Evolutionary conservation across 2,797 vertebrate species (phyloP), one percentile per base, ranked within the genome.

Genomic region (Acanthornis magna): DNA sequence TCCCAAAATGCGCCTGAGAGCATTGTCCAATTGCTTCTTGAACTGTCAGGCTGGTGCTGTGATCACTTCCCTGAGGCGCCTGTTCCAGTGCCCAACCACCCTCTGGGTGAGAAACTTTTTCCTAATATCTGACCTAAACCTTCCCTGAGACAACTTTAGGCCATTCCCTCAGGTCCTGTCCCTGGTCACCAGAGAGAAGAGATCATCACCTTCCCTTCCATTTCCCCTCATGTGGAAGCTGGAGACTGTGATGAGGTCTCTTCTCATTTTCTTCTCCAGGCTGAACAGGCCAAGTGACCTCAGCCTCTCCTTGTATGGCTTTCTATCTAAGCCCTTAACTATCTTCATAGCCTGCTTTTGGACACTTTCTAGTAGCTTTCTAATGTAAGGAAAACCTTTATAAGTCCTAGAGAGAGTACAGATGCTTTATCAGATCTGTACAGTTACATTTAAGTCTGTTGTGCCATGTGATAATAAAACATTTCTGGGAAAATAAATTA

Each of bases 1-100:
- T 14, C 23, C 9, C 32, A 75, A 36, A 13, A 9, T 21, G 13
- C 43, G 13, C 16, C 18, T 32, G 48, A 63, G 19, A 55, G 9
- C 9, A 27, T 2, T 23, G 22, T 42, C 13, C 34, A 54, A 54
- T n/a, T 0, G 0, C 2, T 58, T 45, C 45, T 75, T 72, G 60
- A 65, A 1, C 19, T 27, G 13, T 25, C n/a, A 58, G n/a, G 16
- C 16, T 45, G n/a, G 4, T 34, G 45, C 61, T 60, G 45, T 40
- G 29, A 14, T 13, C 11, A 10, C 6, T 43, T 5, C 16, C 16
- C 27, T 30, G 21, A 8, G 25, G 7, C 34, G 17, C 29, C 53
- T 73, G 14, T 45, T 70, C 38, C 20, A 51, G 32, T 7, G 17
- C 11, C 18, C 22, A 55, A 1, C 1, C 10, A 23, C 8, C 19